These are phyloP conservation scores for Rhinoderma darwinii DNA, from an alignment of 2,113 vertebrate genomes.

Conservation along the genomic window DNA sequence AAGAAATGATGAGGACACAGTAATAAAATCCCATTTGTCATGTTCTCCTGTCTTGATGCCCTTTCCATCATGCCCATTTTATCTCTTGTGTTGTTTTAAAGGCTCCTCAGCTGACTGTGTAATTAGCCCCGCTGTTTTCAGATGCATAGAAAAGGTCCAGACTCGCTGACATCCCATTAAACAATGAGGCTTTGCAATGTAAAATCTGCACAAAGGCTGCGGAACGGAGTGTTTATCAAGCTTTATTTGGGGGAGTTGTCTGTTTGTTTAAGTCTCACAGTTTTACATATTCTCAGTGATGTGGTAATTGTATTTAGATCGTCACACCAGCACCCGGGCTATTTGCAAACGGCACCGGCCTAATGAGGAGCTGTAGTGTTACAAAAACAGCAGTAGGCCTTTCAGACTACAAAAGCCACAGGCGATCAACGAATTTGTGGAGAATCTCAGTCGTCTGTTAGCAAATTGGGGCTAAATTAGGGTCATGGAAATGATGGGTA, in stretches of 20 bases:
- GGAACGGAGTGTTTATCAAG: constrained; percentile 59
- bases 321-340: constrained; percentile 62
- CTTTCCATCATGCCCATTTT: constrained; percentile 28
- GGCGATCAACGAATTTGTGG: constrained; percentile 73
- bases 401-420: constrained; percentile 71
- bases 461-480: constrained; percentile 73
- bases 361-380: constrained; percentile 68
- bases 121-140: constrained; percentile 41
- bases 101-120: constrained; percentile 33
- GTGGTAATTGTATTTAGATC: constrained; percentile 76
- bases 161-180: constrained; percentile 48
- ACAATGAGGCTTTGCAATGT: constrained; percentile 52
- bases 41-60: constrained; percentile 37
- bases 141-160: constrained; percentile 16
- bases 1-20: constrained; percentile 45
- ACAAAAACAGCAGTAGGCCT: constrained; percentile 67
- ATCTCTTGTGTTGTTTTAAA: constrained; percentile 52
- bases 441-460: constrained; percentile 68
- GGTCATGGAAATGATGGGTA: constrained; percentile 71
- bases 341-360: constrained; percentile 69
- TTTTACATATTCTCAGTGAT: constrained; percentile 72
- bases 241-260: constrained; percentile 61
- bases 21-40: constrained; percentile 49
- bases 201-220: constrained; percentile 49
- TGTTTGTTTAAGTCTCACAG: constrained; percentile 72